phyloP scores from a whole-genome alignment of 2,113 vertebrate genomes.

The Sebastes schlegelii region DNA sequence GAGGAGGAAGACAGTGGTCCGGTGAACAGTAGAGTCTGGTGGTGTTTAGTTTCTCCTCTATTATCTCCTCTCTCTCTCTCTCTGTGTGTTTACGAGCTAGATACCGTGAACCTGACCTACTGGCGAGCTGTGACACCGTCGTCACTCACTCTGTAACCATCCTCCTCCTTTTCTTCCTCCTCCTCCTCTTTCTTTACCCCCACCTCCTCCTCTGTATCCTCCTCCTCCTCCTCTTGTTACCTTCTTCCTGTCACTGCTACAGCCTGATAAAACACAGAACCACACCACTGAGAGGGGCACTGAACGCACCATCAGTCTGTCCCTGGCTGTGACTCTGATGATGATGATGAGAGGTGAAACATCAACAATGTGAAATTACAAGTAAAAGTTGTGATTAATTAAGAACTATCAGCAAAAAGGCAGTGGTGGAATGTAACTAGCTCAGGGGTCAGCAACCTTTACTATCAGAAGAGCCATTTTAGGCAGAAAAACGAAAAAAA shows the following conservation, averaged over 20 bases:
- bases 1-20: background rate
- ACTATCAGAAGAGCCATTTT: no score
- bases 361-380: background rate
- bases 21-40: background rate
- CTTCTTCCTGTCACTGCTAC: background rate
- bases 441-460: no score
- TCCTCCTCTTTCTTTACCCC: conserved; percentile 9
- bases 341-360: background rate
- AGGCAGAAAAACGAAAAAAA: no score
- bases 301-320: background rate
- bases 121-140: conserved; percentile 45
- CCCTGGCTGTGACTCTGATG: no score
- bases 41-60: conserved; percentile 5
- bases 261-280: background rate
- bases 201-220: conserved; percentile 23
- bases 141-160: conserved; percentile 22
- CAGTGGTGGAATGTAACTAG: background rate
- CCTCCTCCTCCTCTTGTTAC: conserved; percentile 13
- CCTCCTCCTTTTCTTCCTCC: conserved; percentile 5
- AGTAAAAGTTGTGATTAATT: background rate
- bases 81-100: conserved; percentile 41
- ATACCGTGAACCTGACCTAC: conserved; percentile 38
- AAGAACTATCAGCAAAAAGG: background rate
- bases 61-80: background rate
- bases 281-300: background rate